Evolutionary conservation across 2,888 invertebrate genomes (phyloP).

Genomic region (Amblyjoppa fuscipennis): DNA sequence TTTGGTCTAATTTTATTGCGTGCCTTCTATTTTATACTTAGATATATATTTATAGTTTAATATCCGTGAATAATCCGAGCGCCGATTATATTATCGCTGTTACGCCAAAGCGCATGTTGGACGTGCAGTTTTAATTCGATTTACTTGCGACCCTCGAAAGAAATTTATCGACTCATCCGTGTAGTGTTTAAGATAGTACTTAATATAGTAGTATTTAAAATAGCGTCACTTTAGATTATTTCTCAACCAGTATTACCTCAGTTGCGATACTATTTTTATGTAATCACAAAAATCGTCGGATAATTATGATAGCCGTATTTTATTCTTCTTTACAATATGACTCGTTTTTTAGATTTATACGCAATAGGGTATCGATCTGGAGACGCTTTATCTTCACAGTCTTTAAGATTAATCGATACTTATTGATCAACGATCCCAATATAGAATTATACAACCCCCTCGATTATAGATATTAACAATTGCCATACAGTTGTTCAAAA

Average conservation of each 20-base stretch:
- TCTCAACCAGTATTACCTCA: not conserved
- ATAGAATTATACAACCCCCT: not conserved
- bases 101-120: too few relatives aligned
- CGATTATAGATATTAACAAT: not conserved
- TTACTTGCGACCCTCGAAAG: too few relatives aligned
- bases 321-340: too few relatives aligned
- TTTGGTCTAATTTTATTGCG: conserved; percentile 56
- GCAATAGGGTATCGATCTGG: not conserved
- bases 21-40: conserved; percentile 14
- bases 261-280: not conserved
- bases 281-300: not conserved
- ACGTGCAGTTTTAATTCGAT: too few relatives aligned
- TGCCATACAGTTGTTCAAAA: not conserved
- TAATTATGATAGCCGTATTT: not conserved
- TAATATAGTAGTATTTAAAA: not conserved
- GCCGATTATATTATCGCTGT: not conserved
- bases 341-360: not conserved
- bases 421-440: not conserved
- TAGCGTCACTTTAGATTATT: not conserved
- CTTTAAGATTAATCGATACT: not conserved
- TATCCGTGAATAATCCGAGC: not conserved
- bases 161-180: not conserved
- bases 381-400: not conserved
- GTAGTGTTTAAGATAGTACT: not conserved
- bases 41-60: not conserved